Base-by-base conservation (phyloP, 2,888 invertebrate genomes). In the Polia nebulosa region DNA sequence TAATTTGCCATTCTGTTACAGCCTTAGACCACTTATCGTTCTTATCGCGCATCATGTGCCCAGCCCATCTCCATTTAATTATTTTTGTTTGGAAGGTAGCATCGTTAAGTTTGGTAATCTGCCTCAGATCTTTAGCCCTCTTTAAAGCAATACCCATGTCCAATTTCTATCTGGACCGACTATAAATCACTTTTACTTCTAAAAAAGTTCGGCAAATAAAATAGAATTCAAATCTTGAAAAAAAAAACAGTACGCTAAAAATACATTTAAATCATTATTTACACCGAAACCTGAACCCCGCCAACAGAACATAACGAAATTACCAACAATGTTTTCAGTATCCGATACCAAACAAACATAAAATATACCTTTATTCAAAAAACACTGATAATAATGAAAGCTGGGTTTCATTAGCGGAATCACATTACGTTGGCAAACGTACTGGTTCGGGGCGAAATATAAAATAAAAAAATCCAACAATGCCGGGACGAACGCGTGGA, bases 341-440 rank as follows among this genome's bases (percentile, higher is more conserved):
- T 70, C 45, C 63, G 39, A 78, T 57, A 72, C 0, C 34, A 59
- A 73, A 74, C 32, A 81, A 70, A 80, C 36, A 52, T 60, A 72
- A 62, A 61, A 62, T 68, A 60, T 11, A 45, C 29, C 32, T 72
- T 74, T 64, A 64, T 69, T 78, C 49, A 73, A 65, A 81, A 81
- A 82, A 80, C 56, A 59, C 56, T 70, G 78, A 77, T 78, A 74
- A 75, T 78, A 79, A 82, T 78, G 81, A 80, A 85, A 80, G 73
- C 71, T 51, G 59, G 78, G 73, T 83, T 85, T 85, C 84, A 86
- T 87, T 87, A 87, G 67, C 71, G 66, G 66, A 83, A 87, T 87
- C 81, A 80, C 74, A 85, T 86, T 85, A 87, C 81, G 60, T 71
- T 61, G 66, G 68, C 76, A 76, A 81, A 81, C 79, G 76, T 75